Evolutionary conservation across 2,797 vertebrate species (phyloP), one percentile per base, ranked within the genome.

Genomic region (Cynopterus sphinx): DNA sequence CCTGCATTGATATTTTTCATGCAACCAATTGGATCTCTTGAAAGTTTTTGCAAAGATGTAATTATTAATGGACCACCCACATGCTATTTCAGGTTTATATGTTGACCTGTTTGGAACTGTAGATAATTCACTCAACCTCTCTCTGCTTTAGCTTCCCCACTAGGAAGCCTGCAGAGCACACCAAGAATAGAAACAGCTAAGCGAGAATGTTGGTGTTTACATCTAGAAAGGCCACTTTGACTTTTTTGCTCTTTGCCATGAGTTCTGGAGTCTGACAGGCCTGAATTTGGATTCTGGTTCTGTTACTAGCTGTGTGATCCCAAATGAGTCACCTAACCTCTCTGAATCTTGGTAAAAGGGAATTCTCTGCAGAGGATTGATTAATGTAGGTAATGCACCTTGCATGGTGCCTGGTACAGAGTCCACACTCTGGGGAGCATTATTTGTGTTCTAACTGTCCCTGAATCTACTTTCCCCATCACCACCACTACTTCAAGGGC

Each of bases 1-100:
- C 81, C 78, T 88, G 36, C 86, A 59, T 83, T 13, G 26, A 78
- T 96, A 95, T 77, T 95, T 97, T 94, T 92, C 63, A 91, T 63
- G 74, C 53, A 79, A 43, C 94, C 90, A 79, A n/a, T 75, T 71
- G 86, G 78, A 55, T 88, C 78, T 68, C 85, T 94, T 79, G 83
- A 71, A 31, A n/a, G 67, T 61, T 93, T 93, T 85, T 92, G 43
- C 63, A 88, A 82, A 88, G 74, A 74, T 5, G 24, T 59, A 71
- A 70, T 78, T 74, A 78, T 95, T 65, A 90, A 83, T 57, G 59
- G 88, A 67, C 94, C 92, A 89, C 82, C 77, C 88, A 87, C 74
- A 82, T 79, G 78, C 68, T 79, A 53, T 70, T 93, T 91, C 70
- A 75, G 87, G 74, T 33, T 87, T 81, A 91, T 87, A 65, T 63